phyloP scores from a whole-genome alignment of 1,140 invertebrate species.

The Popillia japonica region DNA sequence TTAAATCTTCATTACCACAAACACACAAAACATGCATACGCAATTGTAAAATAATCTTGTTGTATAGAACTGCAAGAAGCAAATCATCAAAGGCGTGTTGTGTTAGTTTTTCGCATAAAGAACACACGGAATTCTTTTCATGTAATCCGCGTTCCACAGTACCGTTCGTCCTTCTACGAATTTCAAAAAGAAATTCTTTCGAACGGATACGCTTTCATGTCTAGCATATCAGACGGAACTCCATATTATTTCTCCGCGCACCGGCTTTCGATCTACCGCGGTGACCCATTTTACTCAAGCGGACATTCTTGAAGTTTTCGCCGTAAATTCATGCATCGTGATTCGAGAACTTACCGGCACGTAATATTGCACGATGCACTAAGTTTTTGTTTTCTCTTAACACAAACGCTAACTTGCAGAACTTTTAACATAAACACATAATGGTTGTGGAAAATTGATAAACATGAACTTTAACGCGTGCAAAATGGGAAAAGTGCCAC shows the following conservation, averaged over 20 bases:
- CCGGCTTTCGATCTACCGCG: background rate
- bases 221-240: background rate
- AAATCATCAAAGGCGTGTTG: slow-evolving; percentile 3
- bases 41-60: no score
- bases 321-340: slow-evolving; percentile 5
- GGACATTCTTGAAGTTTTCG: slow-evolving; percentile 1
- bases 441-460: no score
- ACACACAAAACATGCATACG: no score
- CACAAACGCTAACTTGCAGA: no score
- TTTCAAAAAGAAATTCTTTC: slow-evolving; percentile 29
- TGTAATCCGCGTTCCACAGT: background rate
- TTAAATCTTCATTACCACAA: no score
- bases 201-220: slow-evolving; percentile 8
- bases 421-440: no score
- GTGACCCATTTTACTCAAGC: slow-evolving; percentile 14
- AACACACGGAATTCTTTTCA: background rate
- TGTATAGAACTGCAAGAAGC: background rate
- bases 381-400: background rate
- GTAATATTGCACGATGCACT: background rate
- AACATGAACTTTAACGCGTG: no score
- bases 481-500: no score
- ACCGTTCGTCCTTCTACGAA: slow-evolving; percentile 10
- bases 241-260: background rate
- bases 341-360: background rate
- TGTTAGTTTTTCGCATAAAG: slow-evolving; percentile 30